Conservation (phyloP, 2,888 invertebrate genomes). For the Polylopha cassiicola region DNA sequence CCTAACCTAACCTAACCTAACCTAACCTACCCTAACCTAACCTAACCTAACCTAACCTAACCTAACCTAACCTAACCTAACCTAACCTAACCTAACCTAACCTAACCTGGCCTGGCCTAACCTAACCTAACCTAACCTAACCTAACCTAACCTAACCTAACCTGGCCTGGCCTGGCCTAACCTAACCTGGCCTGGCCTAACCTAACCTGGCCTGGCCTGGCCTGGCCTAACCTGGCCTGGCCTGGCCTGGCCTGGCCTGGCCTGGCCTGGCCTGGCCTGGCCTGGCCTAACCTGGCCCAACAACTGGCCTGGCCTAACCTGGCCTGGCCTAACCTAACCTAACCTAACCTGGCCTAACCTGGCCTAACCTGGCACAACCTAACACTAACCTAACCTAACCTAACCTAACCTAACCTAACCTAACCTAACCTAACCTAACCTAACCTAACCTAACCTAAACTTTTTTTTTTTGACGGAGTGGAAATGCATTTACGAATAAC, state of each 20-base stretch:
- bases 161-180: slow-evolving; percentile 28
- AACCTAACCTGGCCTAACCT: slow-evolving; percentile 21
- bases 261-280: slow-evolving; percentile 25
- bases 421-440: slow-evolving; percentile 18
- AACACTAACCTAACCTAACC: slow-evolving; percentile 16
- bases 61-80: slow-evolving; percentile 21
- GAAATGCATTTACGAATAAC: too few species aligned
- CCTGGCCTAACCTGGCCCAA: slow-evolving; percentile 25
- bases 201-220: slow-evolving; percentile 26
- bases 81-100: slow-evolving; percentile 23
- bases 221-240: slow-evolving; percentile 29
- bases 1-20: slow-evolving; percentile 21
- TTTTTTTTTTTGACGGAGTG: too few species aligned
- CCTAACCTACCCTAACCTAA: slow-evolving; percentile 21
- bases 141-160: slow-evolving; percentile 25
- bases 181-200: slow-evolving; percentile 28
- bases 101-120: slow-evolving; percentile 23
- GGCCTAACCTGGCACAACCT: slow-evolving; percentile 22
- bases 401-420: slow-evolving; percentile 16
- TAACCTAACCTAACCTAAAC: slow-evolving; percentile 15
- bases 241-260: slow-evolving; percentile 26
- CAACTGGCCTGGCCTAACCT: slow-evolving; percentile 26
- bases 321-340: slow-evolving; percentile 23
- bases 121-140: slow-evolving; percentile 26
- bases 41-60: slow-evolving; percentile 22